phyloP scores from a whole-genome alignment of 2,888 invertebrate species.

The Watsonalla cultraria region DNA sequence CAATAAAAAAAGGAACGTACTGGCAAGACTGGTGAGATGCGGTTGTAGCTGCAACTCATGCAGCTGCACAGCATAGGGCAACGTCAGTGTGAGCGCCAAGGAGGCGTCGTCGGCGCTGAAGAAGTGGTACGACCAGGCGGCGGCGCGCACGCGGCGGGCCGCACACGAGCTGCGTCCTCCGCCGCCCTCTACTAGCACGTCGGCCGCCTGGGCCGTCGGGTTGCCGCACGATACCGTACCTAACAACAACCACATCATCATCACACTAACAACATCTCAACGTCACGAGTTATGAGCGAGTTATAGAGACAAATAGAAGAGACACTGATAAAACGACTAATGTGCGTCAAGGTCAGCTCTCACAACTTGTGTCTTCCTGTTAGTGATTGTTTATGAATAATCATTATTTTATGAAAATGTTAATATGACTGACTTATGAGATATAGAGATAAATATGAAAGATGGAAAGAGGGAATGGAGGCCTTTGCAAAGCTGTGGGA shows the following conservation, averaged over 20 bases:
- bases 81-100: conserved; percentile 90
- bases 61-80: conserved; percentile 93
- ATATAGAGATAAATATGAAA: too few relatives aligned
- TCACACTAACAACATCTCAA: too few relatives aligned
- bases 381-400: too few relatives aligned
- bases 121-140: conserved; percentile 98
- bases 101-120: conserved; percentile 91
- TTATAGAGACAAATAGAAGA: too few relatives aligned
- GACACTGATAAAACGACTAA: too few relatives aligned
- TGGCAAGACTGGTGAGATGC: conserved; percentile 89
- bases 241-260: conserved; percentile 13
- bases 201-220: conserved; percentile 92
- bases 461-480: too few relatives aligned
- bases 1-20: conserved; percentile 54
- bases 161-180: conserved; percentile 84
- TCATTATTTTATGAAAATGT: too few relatives aligned
- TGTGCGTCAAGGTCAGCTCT: too few relatives aligned
- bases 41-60: conserved; percentile 93
- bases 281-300: too few relatives aligned
- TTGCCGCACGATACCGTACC: conserved; percentile 88
- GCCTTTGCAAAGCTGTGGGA: too few relatives aligned
- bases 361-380: too few relatives aligned
- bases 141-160: conserved; percentile 90
- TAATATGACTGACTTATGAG: too few relatives aligned
- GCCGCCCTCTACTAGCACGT: conserved; percentile 88